Percentiles rank a stretch among this genome's conserved stretches.
Conservation (phyloP, 2,888 invertebrate genomes). For the Venusia cambrica region DNA sequence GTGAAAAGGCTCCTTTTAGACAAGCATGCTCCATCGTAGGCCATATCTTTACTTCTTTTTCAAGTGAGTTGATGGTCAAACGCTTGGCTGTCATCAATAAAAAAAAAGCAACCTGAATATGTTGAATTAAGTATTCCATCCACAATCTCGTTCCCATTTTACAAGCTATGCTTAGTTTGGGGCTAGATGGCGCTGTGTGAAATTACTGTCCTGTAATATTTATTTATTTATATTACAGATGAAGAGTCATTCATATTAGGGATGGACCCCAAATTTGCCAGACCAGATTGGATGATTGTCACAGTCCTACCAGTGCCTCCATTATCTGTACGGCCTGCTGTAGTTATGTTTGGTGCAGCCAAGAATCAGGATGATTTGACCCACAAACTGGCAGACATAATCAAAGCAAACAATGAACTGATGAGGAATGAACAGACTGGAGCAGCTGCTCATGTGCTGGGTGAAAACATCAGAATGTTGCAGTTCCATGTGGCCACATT, state of each 20-base stretch:
- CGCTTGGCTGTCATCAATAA: too few species aligned
- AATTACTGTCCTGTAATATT: too few species aligned
- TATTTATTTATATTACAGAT: conserved; percentile 81
- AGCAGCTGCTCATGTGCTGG: conserved; percentile 97
- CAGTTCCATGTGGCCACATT: conserved; percentile 99
- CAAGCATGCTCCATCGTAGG: too few species aligned
- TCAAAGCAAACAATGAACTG: conserved; percentile 98
- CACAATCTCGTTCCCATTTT: too few species aligned
- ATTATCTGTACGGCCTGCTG: conserved; percentile 96
- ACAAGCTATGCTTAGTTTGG: too few species aligned
- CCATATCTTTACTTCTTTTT: too few species aligned
- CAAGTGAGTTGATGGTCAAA: too few species aligned
- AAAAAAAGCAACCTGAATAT: too few species aligned
- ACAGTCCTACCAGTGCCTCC: conserved; percentile 99
- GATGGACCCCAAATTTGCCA: conserved; percentile 98
- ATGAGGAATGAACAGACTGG: conserved; percentile 97
- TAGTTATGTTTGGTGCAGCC: conserved; percentile 99
- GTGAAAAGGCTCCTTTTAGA: too few species aligned
- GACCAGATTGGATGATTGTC: conserved; percentile 99
- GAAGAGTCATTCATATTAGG: conserved; percentile 97
- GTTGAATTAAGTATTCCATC: too few species aligned
- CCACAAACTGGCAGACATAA: conserved; percentile 98
- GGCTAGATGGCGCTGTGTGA: too few species aligned
- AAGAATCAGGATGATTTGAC: conserved; percentile 99
- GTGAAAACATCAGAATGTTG: conserved; percentile 98